Conservation (phyloP, 2,888 invertebrate genomes). For the Antheraea yamamai region DNA sequence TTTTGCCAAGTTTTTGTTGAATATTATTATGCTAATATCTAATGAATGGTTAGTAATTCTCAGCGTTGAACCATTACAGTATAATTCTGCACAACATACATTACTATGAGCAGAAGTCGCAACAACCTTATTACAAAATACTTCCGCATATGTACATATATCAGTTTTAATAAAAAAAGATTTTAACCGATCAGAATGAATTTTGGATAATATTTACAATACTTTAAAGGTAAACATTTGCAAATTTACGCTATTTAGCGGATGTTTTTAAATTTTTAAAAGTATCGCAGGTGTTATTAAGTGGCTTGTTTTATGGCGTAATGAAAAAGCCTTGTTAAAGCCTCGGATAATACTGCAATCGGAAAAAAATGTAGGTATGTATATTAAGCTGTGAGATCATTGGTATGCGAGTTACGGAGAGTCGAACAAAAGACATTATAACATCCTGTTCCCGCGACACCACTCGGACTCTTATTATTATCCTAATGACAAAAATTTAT, state of each 20-base stretch:
- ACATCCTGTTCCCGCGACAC: slow-evolving; percentile 77
- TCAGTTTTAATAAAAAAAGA: slow-evolving; percentile 13
- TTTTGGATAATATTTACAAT: slow-evolving; percentile 14
- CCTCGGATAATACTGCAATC: slow-evolving; percentile 48
- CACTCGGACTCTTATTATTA: slow-evolving; percentile 74
- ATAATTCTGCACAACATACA: slow-evolving; percentile 26
- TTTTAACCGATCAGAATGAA: slow-evolving; percentile 11
- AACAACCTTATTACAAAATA: slow-evolving; percentile 10
- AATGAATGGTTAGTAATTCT: slow-evolving; percentile 58
- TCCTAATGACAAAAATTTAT: slow-evolving; percentile 81
- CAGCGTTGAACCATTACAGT: slow-evolving; percentile 38
- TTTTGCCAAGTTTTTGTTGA: slow-evolving; percentile 67
- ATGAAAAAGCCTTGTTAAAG: slow-evolving; percentile 54
- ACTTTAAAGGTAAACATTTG: slow-evolving; percentile 38
- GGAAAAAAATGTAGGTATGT: slow-evolving; percentile 55
- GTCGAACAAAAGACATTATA: slow-evolving; percentile 79
- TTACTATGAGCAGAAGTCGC: slow-evolving; percentile 8
- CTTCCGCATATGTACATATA: slow-evolving; percentile 10
- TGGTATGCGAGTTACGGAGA: slow-evolving; percentile 74
- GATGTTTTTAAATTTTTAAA: slow-evolving; percentile 46
- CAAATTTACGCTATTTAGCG: slow-evolving; percentile 44
- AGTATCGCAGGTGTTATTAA: slow-evolving; percentile 50
- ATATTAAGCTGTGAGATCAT: slow-evolving; percentile 58
- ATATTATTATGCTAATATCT: slow-evolving; percentile 62
- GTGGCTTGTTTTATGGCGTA: slow-evolving; percentile 52